Conservation (phyloP, 2,888 invertebrate species). For the Pachliopta kotzebuea region DNA sequence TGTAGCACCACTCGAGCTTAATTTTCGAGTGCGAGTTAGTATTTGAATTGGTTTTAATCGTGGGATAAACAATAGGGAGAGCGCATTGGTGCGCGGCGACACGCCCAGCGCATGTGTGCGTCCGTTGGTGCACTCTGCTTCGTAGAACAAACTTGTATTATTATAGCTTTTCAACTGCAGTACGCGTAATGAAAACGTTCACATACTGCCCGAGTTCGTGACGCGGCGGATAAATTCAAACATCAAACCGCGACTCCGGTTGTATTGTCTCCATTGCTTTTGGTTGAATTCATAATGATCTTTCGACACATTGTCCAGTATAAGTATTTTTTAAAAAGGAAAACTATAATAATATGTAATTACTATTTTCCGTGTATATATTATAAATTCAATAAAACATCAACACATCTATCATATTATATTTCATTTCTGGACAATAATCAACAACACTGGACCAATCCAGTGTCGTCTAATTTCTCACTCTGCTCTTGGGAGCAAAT, state of each 20-base stretch:
- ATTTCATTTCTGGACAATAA: too few relatives aligned
- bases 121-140: constrained; percentile 34
- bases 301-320: constrained; percentile 8
- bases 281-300: constrained; percentile 15
- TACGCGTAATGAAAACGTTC: constrained; percentile 21
- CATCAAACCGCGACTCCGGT: constrained; percentile 23
- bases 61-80: constrained; percentile 77
- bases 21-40: constrained; percentile 78
- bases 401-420: too few relatives aligned
- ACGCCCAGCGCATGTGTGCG: constrained; percentile 68
- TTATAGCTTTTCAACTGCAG: constrained; percentile 28
- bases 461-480: too few relatives aligned
- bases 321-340: constrained; percentile 3
- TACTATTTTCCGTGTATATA: not conserved
- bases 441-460: too few relatives aligned
- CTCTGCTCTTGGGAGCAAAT: too few relatives aligned
- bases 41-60: constrained; percentile 79
- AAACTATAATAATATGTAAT: not conserved
- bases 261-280: constrained; percentile 12
- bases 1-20: constrained; percentile 72
- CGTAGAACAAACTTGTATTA: constrained; percentile 35
- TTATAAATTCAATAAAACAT: not conserved
- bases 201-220: constrained; percentile 25
- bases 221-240: constrained; percentile 29
- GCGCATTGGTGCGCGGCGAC: constrained; percentile 60